Percentiles rank a stretch among this genome's conserved stretches.
phyloP scores from a whole-genome alignment of 2,888 invertebrate species.

The Drosophila colorata region DNA sequence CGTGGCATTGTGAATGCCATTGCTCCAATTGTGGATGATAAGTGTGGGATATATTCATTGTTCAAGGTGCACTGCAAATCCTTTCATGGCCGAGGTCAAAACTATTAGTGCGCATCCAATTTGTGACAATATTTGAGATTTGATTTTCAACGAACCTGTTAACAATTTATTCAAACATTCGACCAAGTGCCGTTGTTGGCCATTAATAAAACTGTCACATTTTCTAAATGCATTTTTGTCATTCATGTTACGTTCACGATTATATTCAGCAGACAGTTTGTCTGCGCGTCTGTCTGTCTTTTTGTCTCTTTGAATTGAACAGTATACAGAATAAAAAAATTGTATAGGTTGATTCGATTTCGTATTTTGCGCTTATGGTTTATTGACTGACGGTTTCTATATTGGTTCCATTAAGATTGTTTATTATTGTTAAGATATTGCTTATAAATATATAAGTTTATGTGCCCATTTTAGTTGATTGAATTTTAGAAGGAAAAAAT shows the following conservation, averaged over 20 bases:
- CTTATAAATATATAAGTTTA: too few species aligned
- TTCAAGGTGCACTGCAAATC: constrained; percentile 64
- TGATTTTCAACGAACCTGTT: constrained; percentile 66
- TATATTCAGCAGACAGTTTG: constrained; percentile 47
- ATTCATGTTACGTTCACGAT: constrained; percentile 11
- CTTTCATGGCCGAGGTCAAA: constrained; percentile 81
- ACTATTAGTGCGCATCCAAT: constrained; percentile 80
- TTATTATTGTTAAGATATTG: background rate
- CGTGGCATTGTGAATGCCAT: constrained; percentile 71
- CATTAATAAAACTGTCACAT: constrained; percentile 63
- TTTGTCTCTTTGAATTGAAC: background rate
- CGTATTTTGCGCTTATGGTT: constrained; percentile 2
- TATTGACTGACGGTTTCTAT: background rate
- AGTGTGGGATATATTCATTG: constrained; percentile 27
- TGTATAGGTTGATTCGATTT: constrained; percentile 5
- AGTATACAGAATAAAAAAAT: background rate
- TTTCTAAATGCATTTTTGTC: constrained; percentile 55
- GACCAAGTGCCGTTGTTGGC: constrained; percentile 32
- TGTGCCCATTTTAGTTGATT: too few species aligned
- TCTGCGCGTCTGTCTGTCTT: constrained; percentile 36
- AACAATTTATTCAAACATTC: constrained; percentile 58
- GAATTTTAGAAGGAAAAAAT: too few species aligned
- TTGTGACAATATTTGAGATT: constrained; percentile 58
- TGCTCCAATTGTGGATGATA: constrained; percentile 55
- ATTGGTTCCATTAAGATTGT: background rate